Percentiles rank a stretch among this genome's conserved stretches.
Conservation (phyloP, 2,113 vertebrate genomes). For the Fulica atra region DNA sequence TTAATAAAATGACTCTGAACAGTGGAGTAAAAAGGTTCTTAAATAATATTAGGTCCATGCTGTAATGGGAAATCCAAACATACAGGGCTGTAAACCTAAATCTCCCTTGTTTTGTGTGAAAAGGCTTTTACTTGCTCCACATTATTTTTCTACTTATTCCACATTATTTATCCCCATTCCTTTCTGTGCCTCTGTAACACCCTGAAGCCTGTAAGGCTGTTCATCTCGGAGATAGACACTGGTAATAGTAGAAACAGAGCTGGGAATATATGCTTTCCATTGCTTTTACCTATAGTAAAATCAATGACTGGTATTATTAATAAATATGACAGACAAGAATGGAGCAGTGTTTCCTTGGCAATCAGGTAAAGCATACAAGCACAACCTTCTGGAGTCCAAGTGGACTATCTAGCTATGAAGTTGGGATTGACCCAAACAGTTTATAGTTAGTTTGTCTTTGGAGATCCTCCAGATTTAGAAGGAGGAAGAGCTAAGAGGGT, state of each 20-base stretch:
- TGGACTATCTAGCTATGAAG: not conserved
- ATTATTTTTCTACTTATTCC: not conserved
- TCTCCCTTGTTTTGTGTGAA: not conserved
- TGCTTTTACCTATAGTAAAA: not conserved
- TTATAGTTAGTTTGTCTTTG: not conserved
- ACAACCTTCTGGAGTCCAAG: not conserved
- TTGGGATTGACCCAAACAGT: not conserved
- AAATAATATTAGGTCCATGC: not conserved
- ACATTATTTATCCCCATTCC: not conserved
- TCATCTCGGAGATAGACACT: rapidly evolving
- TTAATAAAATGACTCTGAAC: not conserved
- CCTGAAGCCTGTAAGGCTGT: not conserved
- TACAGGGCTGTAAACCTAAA: not conserved
- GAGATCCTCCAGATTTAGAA: not conserved
- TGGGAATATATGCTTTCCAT: not conserved
- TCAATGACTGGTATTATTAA: not conserved
- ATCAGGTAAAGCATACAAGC: not conserved
- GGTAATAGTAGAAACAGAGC: not conserved
- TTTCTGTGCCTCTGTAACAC: not conserved
- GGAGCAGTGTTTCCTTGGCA: not conserved
- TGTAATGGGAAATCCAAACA: not conserved
- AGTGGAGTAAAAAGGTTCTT: not conserved
- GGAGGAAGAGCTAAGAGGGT: not conserved
- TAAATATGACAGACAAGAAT: not conserved
- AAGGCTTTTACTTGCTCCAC: not conserved